phyloP scores from a whole-genome alignment of 2,888 invertebrate genomes.

The Lochmaea crataegi region DNA sequence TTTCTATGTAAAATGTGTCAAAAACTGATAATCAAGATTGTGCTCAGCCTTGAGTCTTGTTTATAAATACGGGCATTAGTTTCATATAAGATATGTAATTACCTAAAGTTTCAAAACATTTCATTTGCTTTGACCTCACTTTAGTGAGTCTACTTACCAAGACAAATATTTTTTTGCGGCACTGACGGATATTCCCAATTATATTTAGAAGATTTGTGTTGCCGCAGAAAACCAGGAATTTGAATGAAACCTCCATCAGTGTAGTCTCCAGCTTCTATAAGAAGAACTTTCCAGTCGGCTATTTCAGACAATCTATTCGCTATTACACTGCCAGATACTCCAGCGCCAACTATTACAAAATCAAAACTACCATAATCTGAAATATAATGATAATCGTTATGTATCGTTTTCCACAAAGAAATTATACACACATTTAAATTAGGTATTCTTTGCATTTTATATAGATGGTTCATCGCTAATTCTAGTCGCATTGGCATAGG shows the following conservation, averaged over 20 bases:
- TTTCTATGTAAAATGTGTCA: no score
- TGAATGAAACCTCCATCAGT: constrained; percentile 6
- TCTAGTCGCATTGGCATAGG: no score
- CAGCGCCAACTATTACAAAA: constrained; percentile 22
- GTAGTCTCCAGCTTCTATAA: constrained; percentile 17
- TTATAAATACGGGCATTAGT: no score
- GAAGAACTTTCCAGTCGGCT: constrained; percentile 15
- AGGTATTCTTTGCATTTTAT: no score
- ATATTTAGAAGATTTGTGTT: background rate
- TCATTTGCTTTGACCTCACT: no score
- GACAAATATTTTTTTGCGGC: constrained; percentile 1
- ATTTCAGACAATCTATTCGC: constrained; percentile 24
- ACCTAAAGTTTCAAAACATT: no score
- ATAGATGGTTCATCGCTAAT: no score
- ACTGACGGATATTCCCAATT: constrained; percentile 9
- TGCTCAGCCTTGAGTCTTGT: no score
- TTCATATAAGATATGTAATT: no score
- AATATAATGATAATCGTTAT: background rate
- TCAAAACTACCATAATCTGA: constrained; percentile 23
- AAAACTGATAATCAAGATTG: no score
- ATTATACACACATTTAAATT: no score
- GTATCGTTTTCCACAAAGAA: background rate
- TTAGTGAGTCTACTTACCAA: constrained; percentile 2
- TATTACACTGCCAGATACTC: constrained; percentile 17
- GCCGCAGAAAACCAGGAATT: background rate